Percentiles rank a stretch among this genome's conserved stretches.
Conservation (phyloP, 2,888 invertebrate genomes). For the Gortyna flavago region DNA sequence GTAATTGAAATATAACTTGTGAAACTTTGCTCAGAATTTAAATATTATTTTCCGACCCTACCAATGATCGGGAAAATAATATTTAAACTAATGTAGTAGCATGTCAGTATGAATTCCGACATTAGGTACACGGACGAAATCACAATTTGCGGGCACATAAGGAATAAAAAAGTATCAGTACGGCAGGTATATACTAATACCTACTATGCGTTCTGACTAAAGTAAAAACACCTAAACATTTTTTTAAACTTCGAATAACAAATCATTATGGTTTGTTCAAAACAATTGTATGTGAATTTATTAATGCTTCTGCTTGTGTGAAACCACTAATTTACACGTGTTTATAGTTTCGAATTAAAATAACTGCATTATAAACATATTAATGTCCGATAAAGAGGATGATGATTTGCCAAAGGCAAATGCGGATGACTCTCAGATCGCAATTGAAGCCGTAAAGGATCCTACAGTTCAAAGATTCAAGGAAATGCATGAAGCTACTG, state of each 20-base stretch:
- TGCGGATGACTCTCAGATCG: neutral
- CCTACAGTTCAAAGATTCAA: constrained; percentile 42
- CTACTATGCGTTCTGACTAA: neutral
- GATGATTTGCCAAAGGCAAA: constrained; percentile 22
- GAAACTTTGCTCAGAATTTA: neutral
- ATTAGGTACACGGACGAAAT: neutral
- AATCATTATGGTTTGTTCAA: constrained; percentile 41
- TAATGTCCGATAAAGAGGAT: constrained; percentile 31
- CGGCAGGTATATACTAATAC: neutral
- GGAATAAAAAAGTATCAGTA: constrained; percentile 5
- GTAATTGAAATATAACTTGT: neutral
- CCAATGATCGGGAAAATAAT: neutral
- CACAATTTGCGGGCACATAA: neutral
- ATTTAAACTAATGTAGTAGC: neutral
- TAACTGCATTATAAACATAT: neutral
- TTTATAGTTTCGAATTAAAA: neutral
- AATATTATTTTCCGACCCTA: neutral
- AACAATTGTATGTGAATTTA: constrained; percentile 43
- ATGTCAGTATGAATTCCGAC: neutral
- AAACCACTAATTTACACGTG: constrained; percentile 1
- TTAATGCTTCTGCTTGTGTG: neutral
- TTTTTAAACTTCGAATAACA: constrained; percentile 44
- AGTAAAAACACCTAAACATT: neutral
- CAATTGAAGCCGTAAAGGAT: constrained; percentile 1
- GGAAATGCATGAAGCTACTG: constrained; percentile 70